These are phyloP conservation scores for Porites evermanni DNA, from an alignment of 92 coral and sea anemone genomes.

Conservation along the genomic window DNA sequence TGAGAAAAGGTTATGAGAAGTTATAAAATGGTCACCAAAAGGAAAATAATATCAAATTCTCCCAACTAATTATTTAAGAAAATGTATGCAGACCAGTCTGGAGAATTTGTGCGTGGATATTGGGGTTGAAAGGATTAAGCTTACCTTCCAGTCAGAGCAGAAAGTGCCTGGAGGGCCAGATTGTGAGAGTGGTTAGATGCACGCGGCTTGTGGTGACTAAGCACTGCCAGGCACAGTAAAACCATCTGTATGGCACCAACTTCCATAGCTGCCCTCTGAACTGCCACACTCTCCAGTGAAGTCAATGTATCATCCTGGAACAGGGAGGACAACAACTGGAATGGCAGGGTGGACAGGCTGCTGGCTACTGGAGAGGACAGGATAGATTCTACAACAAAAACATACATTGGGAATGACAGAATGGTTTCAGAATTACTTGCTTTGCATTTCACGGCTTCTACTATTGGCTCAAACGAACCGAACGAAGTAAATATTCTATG, in stretches of 20 bases:
- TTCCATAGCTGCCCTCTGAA: constrained; percentile 81
- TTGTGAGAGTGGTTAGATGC: constrained; percentile 73
- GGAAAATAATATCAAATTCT: no score
- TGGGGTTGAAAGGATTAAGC: not conserved
- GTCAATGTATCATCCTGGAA: constrained; percentile 75
- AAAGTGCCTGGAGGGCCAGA: constrained; percentile 84
- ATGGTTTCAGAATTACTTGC: not conserved
- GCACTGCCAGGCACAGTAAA: constrained; percentile 89
- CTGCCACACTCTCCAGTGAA: constrained; percentile 56
- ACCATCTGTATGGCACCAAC: constrained; percentile 92
- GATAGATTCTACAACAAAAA: constrained; percentile 70
- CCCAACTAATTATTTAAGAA: no score
- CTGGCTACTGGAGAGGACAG: constrained; percentile 78
- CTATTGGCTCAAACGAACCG: no score
- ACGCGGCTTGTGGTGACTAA: constrained; percentile 96
- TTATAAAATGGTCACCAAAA: no score
- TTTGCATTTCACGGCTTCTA: no score
- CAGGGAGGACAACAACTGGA: constrained; percentile 76
- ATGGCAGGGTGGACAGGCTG: constrained; percentile 90
- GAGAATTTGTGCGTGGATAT: not conserved
- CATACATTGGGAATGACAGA: not conserved
- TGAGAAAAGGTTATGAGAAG: no score
- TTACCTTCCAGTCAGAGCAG: constrained; percentile 90
- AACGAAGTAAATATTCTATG: no score
- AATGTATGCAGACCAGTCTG: no score